Base-by-base conservation (phyloP, 1,140 invertebrate genomes). In the Pantala flavescens region DNA sequence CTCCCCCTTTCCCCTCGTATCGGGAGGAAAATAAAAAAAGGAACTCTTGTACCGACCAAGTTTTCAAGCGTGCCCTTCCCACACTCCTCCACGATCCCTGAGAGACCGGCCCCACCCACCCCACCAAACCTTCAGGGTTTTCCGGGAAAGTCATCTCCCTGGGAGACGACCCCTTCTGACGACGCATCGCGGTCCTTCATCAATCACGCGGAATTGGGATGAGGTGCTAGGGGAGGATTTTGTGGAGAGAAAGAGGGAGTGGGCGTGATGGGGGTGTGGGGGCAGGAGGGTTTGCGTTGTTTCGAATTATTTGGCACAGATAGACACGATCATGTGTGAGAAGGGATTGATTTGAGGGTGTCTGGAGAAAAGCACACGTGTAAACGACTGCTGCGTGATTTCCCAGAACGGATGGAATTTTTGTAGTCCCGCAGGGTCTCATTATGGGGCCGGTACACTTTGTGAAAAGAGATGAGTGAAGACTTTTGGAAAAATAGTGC, bases 181-280 rank as follows among this genome's bases (percentile, higher is more conserved):
- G 49, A 21, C 49, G 49, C n/a, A 63, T 63, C 49, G 49, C 49
- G n/a, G n/a, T 63, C 49, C 49, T 63, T 63, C 49, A 63, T 63
- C 49, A 63, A 63, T 63, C 49, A 63, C 49, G 49, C 49, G n/a
- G 49, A 21, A 63, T 21, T 16, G 49, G 49, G 49, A 21, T 63
- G 49, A 19, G 49, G 49, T 16, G 49, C 49, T 63, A 36, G 28
- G 28, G 28, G 49, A 63, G 49, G n/a, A 63, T 63, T 21, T 19
- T 36, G 28, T 63, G 49, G 49, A 14, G 49, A 21, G 12, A 21
- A 21, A 63, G 49, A 63, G 49, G 49, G 49, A 3, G 12, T 63
- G 49, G 49, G 49, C 14, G n/a, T 16, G 49, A 63, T 63, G 49
- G 49, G 5, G 5, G 49, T 3, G 49, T 3, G 12, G 49, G 3